These are phyloP conservation scores for Brachionus plicatilis DNA, from an alignment of 1,140 invertebrate genomes.

Conservation along the genomic window DNA sequence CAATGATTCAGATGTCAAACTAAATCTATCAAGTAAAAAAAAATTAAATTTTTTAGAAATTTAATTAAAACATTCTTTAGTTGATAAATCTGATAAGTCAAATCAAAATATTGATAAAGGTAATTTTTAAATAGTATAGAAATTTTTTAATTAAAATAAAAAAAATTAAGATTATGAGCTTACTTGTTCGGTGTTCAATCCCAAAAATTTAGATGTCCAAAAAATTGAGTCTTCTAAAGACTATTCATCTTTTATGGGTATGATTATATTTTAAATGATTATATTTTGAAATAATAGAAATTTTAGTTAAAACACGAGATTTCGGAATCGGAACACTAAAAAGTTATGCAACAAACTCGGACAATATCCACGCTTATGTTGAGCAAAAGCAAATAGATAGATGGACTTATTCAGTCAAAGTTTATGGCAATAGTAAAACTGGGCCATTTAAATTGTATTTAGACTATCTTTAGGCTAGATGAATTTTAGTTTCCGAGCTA, in stretches of 20 bases:
- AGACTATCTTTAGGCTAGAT: background rate
- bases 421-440: background rate
- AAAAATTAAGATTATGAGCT: background rate
- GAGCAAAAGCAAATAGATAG: background rate
- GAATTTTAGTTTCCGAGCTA: background rate
- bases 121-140: background rate
- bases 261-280: background rate
- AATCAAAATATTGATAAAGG: background rate
- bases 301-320: background rate
- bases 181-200: background rate
- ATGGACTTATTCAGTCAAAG: background rate
- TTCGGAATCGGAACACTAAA: background rate
- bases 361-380: background rate
- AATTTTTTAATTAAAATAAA: background rate
- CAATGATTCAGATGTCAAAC: background rate
- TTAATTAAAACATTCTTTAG: background rate
- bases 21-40: background rate
- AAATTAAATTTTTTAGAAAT: background rate
- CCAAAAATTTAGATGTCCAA: background rate
- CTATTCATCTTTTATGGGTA: background rate
- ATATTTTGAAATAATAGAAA: background rate
- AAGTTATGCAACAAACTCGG: background rate
- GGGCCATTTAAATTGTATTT: constrained; percentile 17
- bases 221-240: background rate
- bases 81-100: background rate